Conservation (phyloP, 2,113 vertebrate genomes). For the Engystomops pustulosus region DNA sequence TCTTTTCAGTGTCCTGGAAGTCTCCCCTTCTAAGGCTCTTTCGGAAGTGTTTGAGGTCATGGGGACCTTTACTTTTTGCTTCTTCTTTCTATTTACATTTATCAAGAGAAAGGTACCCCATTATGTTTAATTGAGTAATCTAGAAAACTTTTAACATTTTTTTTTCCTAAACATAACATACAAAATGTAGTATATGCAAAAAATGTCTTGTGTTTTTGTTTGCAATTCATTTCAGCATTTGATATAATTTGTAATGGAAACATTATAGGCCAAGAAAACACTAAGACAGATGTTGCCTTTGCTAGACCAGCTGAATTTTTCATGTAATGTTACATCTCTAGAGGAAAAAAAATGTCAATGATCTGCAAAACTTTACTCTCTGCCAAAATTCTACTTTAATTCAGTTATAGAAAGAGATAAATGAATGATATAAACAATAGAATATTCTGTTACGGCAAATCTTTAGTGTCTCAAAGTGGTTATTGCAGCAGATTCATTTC, state of each 20-base stretch:
- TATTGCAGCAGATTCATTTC: conserved; percentile 34
- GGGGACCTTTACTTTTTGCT: no score
- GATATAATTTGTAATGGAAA: conserved; percentile 12
- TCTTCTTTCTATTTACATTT: no score
- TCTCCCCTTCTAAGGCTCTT: no score
- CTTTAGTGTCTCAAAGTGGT: conserved; percentile 41
- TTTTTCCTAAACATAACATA: neutral
- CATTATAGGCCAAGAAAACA: conserved; percentile 45
- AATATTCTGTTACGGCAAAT: conserved; percentile 40
- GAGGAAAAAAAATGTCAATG: conserved; percentile 58
- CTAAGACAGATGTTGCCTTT: conserved; percentile 61
- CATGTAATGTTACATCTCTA: conserved; percentile 26
- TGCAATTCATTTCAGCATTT: conserved; percentile 30
- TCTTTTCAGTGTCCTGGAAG: no score
- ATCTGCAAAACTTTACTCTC: neutral
- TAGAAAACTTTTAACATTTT: neutral
- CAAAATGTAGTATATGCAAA: neutral
- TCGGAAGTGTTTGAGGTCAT: no score
- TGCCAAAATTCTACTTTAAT: conserved; percentile 61
- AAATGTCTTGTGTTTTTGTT: conserved; percentile 3
- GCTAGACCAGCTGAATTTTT: conserved; percentile 60
- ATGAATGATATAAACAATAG: conserved; percentile 50
- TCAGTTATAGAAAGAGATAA: conserved; percentile 61
- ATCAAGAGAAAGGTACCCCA: no score
- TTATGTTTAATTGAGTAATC: neutral